Evolutionary conservation across 2,888 invertebrate species (phyloP), one percentile per base, ranked within the genome.

Genomic region (Drosophila meridionalis): DNA sequence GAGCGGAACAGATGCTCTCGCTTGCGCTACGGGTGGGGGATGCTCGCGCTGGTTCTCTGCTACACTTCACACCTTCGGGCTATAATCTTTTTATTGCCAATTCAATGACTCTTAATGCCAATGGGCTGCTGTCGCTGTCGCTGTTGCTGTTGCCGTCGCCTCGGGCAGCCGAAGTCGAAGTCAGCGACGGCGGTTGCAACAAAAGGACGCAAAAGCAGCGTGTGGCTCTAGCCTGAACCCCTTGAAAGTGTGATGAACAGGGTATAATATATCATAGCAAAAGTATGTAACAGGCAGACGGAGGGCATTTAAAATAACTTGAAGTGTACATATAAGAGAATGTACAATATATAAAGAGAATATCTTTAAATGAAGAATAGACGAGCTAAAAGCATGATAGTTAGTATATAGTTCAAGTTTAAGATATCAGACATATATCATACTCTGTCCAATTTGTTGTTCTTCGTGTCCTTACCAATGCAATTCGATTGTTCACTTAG

Each of bases 61-160:
- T 75, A 83, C 87, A 85, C 79, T 88, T 88, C 83, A 90, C 91
- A 88, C 89, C 87, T 91, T 87, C 83, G 69, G 90, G 91, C 92
- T 78, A 84, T 87, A 91, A 90, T 90, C 87, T 90, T 89, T 90
- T 89, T 89, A 91, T 89, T 91, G 89, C 83, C 89, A 89, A 82
- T 89, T 89, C 80, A 91, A 82, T 92, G 83, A 80, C 77, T 88
- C 83, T 89, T 84, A 75, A 80, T 78, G 83, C 72, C 69, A 60
- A 69, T 72, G 78, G 65, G 64, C 55, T 55, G 34, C 36, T n/a
- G 38, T 38, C 43, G 73, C 73, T 34, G 50, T 9, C 9, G 50
- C 8, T 50, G n/a, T 8, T 55, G 55, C 30, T 11, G 38, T 38
- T 52, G 73, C 74, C 68, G 82, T 78, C 67, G 82, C 82, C 78